Base-by-base conservation (phyloP, 2,888 invertebrate genomes). In the Brachypterus glaber region DNA sequence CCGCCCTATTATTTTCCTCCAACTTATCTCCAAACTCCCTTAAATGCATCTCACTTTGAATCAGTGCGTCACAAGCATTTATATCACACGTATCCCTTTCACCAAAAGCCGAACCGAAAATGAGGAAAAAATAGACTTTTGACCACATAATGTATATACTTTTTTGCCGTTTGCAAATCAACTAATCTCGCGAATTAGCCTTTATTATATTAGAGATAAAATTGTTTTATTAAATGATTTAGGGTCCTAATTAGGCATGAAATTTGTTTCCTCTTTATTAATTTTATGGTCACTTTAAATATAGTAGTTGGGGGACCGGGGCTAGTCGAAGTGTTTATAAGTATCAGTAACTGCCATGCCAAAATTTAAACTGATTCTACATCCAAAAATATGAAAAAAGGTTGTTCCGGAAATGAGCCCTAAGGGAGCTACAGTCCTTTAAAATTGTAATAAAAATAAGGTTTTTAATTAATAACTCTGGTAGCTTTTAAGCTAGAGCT, bases 51-150 rank as follows among this genome's bases (percentile, higher is more conserved):
- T 55, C 47, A 41, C 54, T 54, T 35, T 70, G 68, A 37, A 71
- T 66, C 17, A 70, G 59, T 1, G 73, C 71, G 42, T 73, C 71
- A 51, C 74, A 75, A 1, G 74, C 70, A 31, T 60, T 69, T 13
- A 74, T 57, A 30, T 63, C 65, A 50, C 75, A 74, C 5, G 42
- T 42, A 18, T 40, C 38, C n/a, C n/a, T n/a, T n/a, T n/a, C n/a
- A n/a, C n/a, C n/a, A n/a, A n/a, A n/a, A n/a, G 12, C 9, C 5
- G 9, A 21, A 21, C 21, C 5, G 21, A 21, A 7, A 21, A 21
- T 7, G 21, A 21, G 9, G 21, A 9, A 7, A 21, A 21, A 21
- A 21, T 9, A 5, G 5, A 5, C 5, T 21, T 21, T 21, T 21
- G 7, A 21, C 21, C 9, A 7, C 7, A 30, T 9, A 17, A 29